Evolutionary conservation across 2,888 invertebrate species (phyloP), one percentile per base, ranked within the genome.

Genomic region (Unio pictorum): DNA sequence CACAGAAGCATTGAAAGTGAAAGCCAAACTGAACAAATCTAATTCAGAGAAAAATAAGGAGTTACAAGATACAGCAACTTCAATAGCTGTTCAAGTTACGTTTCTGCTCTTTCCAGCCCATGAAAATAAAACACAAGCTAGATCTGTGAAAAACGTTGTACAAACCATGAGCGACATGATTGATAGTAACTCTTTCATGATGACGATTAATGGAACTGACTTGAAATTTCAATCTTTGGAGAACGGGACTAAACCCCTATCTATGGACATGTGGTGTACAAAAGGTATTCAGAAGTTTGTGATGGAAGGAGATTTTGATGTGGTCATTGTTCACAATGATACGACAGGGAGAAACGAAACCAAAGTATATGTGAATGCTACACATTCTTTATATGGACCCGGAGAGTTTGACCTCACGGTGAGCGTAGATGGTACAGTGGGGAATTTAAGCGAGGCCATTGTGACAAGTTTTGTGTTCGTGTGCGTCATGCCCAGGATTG

Each of bases 381-480:
- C 82, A 4, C 76, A 73, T 5, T 63, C 64, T 18, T 66, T 67
- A 5, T 85, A 80, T 64, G 71, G 61, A 4, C 79, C 80, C 0
- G 83, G 84, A 0, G 72, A 81, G 67, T 87, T 80, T 68, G 85
- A 87, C 64, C 66, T 86, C 20, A 84, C 80, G 1, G 64, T 86
- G 0, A 74, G 74, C 34, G 68, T 86, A 1, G 73, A 77, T 8
- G 84, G 84, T 4, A 76, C 73, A 45, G 72, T 80, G 23, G 81
- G 81, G 0, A 72, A 76, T 26, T 70, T 80, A 17, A 77, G 74
- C 3, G 75, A 79, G 20, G 69, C 80, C 1, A 70, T 69, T 0
- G 58, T 78, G 5, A 64, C 66, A 15, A 75, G 78, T 28, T 84
- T 81, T 66, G 85, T 81, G 1, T 80, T 85, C 64, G 83, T 85